Percentiles rank a stretch among this genome's conserved stretches.
Conservation (phyloP, 2,113 vertebrate genomes). For the human region GRCh38 chr14:81806501-81807000, state of each 20-base stretch:
- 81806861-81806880: constrained; percentile 6
- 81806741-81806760: background rate
- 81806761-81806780: background rate
- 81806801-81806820: background rate
- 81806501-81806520: background rate
- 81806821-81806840: background rate
- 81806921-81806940: background rate
- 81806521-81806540: background rate
- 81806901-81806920: background rate
- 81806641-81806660: background rate
- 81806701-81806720: background rate
- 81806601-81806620: background rate
- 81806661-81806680: background rate
- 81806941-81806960: background rate
- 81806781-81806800: background rate
- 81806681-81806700: background rate
- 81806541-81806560: background rate
- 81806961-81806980: background rate
- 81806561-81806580: background rate
- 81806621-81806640: background rate
- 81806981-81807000: background rate
- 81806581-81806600: background rate
- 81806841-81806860: background rate
- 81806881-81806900: background rate
- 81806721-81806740: background rate